Evolutionary conservation across 92 coral and sea anemone species (phyloP).

Genomic region (Epizoanthus illoricatus): DNA sequence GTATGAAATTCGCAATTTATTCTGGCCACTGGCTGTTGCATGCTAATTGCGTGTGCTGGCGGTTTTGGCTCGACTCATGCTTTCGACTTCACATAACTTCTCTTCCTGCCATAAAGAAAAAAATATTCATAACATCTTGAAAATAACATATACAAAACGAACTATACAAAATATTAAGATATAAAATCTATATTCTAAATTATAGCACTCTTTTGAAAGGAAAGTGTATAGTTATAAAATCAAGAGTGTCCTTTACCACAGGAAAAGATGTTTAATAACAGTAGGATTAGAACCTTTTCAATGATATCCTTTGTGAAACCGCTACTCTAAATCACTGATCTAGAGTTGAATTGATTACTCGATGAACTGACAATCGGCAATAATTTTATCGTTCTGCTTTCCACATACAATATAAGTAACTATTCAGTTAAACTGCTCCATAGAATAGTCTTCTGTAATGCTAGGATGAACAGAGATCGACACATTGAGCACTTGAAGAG

Average conservation of each 20-base stretch:
- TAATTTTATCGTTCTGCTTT: not conserved
- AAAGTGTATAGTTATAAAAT: not conserved
- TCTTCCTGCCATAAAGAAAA: constrained; percentile 22
- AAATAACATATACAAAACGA: not conserved
- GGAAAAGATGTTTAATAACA: constrained; percentile 35
- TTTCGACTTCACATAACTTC: constrained; percentile 6
- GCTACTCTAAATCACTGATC: not conserved
- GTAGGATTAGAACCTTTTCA: constrained; percentile 15
- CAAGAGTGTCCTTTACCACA: not conserved
- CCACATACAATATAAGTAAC: not conserved
- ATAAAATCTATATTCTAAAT: not conserved
- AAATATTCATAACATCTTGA: not conserved
- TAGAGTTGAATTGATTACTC: not conserved
- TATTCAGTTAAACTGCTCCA: not conserved
- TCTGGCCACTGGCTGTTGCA: not conserved
- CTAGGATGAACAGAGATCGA: too few species aligned
- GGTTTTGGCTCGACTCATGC: constrained; percentile 5
- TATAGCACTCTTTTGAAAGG: not conserved
- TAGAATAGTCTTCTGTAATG: not conserved
- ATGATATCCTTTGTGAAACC: constrained; percentile 38
- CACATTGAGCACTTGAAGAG: not conserved
- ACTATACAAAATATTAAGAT: not conserved
- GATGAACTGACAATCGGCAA: not conserved
- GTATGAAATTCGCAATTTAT: not conserved
- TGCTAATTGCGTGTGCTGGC: constrained; percentile 25